Evolutionary conservation across 2,888 invertebrate species (phyloP), one percentile per base, ranked within the genome.

Genomic region (Loripinus fragilis): DNA sequence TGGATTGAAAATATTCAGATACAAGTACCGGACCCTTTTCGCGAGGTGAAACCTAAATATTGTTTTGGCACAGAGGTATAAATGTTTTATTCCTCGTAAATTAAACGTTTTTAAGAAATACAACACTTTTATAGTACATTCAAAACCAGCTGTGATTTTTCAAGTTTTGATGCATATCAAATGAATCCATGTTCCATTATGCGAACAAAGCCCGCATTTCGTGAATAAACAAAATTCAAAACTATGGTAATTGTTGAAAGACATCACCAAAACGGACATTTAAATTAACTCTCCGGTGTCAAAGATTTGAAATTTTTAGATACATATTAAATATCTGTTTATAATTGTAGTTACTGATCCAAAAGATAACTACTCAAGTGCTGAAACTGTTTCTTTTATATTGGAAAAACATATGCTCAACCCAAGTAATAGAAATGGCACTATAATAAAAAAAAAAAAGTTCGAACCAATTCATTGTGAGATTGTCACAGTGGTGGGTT

Each of bases 141-240:
- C 74, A 71, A 78, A 70, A 78, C 80, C 83, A 83, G 78, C 80
- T 83, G 83, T 76, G 75, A 73, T 75, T 75, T n/a, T 80, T 78
- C 45, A 76, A 71, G 75, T 75, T 80, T 72, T 64, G 83, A 83
- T 83, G 83, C 83, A 80, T 83, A 83, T 83, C 83, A 83, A 74
- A 83, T 83, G 76, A 78, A 69, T 68, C 69, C 70, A 71, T 80
- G 74, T 71, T 74, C 74, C 73, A 76, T 64, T 64, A n/a, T 52
- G 20, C 74, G 38, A 73, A 83, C 83, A 83, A 83, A 76, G 74
- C 68, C 41, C 52, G 42, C 30, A 74, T 80, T 78, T 71, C 80
- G 80, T 83, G 80, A 80, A 80, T 80, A 83, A 83, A 83, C 83
- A 83, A 83, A 76, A 74, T 83, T 76, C 74, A 76, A 76, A 60